Base-by-base conservation (phyloP, 2,888 invertebrate genomes). In the Erebia ligea region DNA sequence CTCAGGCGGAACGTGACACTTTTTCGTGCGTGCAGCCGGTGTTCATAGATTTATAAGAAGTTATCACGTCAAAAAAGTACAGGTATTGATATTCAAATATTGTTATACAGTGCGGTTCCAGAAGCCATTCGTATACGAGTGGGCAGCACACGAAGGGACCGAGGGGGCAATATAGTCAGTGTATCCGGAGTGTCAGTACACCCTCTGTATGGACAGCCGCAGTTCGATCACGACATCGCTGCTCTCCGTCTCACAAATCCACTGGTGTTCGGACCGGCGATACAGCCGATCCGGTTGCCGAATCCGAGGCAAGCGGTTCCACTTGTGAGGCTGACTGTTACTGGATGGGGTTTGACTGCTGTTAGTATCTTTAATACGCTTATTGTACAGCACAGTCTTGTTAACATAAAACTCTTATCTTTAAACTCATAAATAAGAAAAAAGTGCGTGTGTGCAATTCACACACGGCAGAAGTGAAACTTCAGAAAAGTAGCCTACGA, bases 291-390 rank as follows among this genome's bases (percentile, higher is more conserved):
- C 10, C 79, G 89, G 58, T 77, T 94, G 54, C 93, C 94, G 0
- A 80, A 79, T 73, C 78, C 81, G 1, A 76, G 88, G 0, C 88
- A 90, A 73, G 77, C 82, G 0, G 88, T 94, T 9, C 93, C 94
- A 0, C 78, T 92, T 0, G 91, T 91, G 0, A 79, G 91, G 66
- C 79, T 94, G 0, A 91, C 92, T 8, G 91, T 93, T 1, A 90
- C 92, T 0, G 94, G 94, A 1, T 94, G 94, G 94, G 94, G 94
- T 0, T 79, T 92, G 0, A 92, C 92, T 69, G 90, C 89, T 75
- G 94, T 94, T 74, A 86, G 88, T 85, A 75, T 71, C 8, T 17
- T 17, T 61, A 19, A 40, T 2, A 25, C 4, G 10, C 15, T 17
- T 48, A 66, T 21, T 52, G 17, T 52, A 17, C 5, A 9, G 17